phyloP scores from a whole-genome alignment of 2,888 invertebrate genomes.

The Spodoptera littoralis region DNA sequence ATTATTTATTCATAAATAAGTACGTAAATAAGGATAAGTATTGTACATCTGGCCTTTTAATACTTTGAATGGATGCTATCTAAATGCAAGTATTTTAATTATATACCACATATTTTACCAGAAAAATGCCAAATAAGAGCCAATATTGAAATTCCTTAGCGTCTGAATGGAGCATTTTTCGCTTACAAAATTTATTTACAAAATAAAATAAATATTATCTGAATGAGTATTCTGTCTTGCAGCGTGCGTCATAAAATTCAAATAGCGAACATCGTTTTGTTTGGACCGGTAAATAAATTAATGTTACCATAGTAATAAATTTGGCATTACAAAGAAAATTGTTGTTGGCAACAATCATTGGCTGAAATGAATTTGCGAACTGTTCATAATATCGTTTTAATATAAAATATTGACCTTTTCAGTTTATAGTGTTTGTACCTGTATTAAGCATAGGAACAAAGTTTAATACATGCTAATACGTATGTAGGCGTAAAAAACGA shows the following conservation, averaged over 20 bases:
- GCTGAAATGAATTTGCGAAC: too few species aligned
- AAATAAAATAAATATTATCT: slow-evolving; percentile 31
- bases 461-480: slow-evolving; percentile 29
- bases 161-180: slow-evolving; percentile 12
- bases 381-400: slow-evolving; percentile 8
- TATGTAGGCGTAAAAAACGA: slow-evolving; percentile 57
- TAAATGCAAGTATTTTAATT: slow-evolving; percentile 37
- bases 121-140: slow-evolving; percentile 32
- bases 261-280: slow-evolving; percentile 31
- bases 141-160: slow-evolving; percentile 34
- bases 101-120: slow-evolving; percentile 39
- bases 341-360: slow-evolving; percentile 9
- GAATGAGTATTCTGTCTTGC: slow-evolving; percentile 15
- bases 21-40: slow-evolving; percentile 54
- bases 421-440: slow-evolving; percentile 14
- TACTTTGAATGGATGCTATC: slow-evolving; percentile 35
- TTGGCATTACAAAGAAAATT: slow-evolving; percentile 12
- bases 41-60: slow-evolving; percentile 48
- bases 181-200: slow-evolving; percentile 10
- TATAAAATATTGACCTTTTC: slow-evolving; percentile 44
- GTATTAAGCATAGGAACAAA: slow-evolving; percentile 14
- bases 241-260: slow-evolving; percentile 36
- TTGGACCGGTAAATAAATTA: slow-evolving; percentile 32
- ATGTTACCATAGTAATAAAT: slow-evolving; percentile 23
- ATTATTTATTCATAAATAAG: slow-evolving; percentile 63